phyloP scores from a whole-genome alignment of 1,140 invertebrate species.

The Mya arenaria region DNA sequence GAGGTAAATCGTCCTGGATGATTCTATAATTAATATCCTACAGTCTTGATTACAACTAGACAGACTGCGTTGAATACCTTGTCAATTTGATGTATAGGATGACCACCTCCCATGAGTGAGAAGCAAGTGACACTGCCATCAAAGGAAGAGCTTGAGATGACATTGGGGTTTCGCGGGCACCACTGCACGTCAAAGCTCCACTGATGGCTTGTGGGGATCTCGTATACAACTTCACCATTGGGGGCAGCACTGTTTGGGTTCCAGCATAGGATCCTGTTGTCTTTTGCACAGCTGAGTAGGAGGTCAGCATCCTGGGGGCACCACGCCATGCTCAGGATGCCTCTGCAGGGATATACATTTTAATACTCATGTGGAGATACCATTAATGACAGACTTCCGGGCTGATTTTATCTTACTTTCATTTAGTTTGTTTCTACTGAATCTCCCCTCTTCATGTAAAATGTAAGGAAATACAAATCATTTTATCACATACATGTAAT shows the following conservation, averaged over 20 bases:
- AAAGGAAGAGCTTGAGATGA: conserved; percentile 92
- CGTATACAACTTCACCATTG: conserved; percentile 87
- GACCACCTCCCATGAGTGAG: conserved; percentile 90
- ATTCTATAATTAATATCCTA: too few relatives aligned
- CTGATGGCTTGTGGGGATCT: conserved; percentile 91
- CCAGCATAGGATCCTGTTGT: conserved; percentile 95
- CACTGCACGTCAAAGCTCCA: conserved; percentile 98
- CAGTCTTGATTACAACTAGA: too few relatives aligned
- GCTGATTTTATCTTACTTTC: too few relatives aligned
- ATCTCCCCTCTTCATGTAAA: too few relatives aligned
- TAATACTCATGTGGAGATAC: too few relatives aligned
- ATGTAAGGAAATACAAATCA: too few relatives aligned
- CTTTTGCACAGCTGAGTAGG: conserved; percentile 95
- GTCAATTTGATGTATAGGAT: conserved; percentile 72
- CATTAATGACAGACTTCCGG: too few relatives aligned
- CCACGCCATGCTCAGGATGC: conserved; percentile 94
- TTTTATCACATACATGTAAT: too few relatives aligned
- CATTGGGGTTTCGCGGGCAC: conserved; percentile 92
- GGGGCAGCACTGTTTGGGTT: conserved; percentile 91
- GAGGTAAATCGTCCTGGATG: too few relatives aligned
- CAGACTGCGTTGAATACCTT: too few relatives aligned
- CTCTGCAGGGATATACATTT: too few relatives aligned
- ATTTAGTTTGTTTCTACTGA: too few relatives aligned
- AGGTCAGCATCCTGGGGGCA: conserved; percentile 93
- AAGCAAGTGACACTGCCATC: conserved; percentile 95